phyloP scores from a whole-genome alignment of 1,140 invertebrate species.

The Conopomorpha cramerella region DNA sequence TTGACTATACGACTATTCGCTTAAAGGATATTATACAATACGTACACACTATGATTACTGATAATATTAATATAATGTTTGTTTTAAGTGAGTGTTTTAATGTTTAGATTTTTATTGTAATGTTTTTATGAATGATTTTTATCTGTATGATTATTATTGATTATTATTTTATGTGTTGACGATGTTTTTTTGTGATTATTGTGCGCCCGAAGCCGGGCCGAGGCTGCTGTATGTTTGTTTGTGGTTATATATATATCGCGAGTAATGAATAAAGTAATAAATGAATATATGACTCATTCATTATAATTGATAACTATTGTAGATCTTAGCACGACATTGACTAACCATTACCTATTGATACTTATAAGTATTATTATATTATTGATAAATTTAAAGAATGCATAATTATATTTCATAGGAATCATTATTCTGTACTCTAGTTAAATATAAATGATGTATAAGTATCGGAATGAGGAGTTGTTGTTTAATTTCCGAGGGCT shows the following conservation, averaged over 20 bases:
- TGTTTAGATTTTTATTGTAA: slow-evolving; percentile 62
- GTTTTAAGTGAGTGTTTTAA: slow-evolving; percentile 59
- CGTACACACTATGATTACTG: slow-evolving; percentile 55
- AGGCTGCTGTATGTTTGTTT: slow-evolving; percentile 48
- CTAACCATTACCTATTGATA: slow-evolving; percentile 58
- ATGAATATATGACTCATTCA: slow-evolving; percentile 56
- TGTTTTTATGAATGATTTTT: slow-evolving; percentile 61
- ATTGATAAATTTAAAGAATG: slow-evolving; percentile 59
- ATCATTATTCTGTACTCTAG: slow-evolving; percentile 65
- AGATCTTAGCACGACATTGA: slow-evolving; percentile 56
- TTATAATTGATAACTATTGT: slow-evolving; percentile 52
- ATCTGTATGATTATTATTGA: slow-evolving; percentile 60
- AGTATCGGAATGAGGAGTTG: slow-evolving; percentile 49
- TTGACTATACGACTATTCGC: slow-evolving; percentile 58
- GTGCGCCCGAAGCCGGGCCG: slow-evolving; percentile 40
- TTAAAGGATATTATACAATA: slow-evolving; percentile 57
- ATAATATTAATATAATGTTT: slow-evolving; percentile 63
- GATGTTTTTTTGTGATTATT: slow-evolving; percentile 57
- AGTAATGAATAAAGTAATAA: slow-evolving; percentile 48
- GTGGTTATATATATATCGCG: slow-evolving; percentile 33
- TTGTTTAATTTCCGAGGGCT: slow-evolving; percentile 44
- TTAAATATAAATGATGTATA: slow-evolving; percentile 62
- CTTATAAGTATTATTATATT: slow-evolving; percentile 59
- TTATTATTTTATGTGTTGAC: slow-evolving; percentile 60
- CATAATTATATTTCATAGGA: slow-evolving; percentile 65